phyloP scores from a whole-genome alignment of 1,140 invertebrate species.

The Cotesia typhae region DNA sequence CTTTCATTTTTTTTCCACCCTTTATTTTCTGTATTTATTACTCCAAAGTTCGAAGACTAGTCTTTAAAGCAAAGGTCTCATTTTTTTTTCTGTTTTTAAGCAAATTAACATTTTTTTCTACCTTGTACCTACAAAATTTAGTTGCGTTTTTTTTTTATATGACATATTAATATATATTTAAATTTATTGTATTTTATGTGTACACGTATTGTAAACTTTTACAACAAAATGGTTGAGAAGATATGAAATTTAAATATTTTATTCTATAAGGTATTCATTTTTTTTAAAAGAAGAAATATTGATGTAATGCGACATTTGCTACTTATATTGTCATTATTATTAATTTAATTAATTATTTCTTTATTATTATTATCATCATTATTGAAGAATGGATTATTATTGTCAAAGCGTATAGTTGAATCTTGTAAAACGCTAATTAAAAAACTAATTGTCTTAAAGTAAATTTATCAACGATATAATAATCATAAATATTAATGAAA shows the following conservation, averaged over 20 bases:
- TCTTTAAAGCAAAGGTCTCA: slow-evolving; percentile 52
- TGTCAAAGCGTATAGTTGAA: slow-evolving; percentile 8
- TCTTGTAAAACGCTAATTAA: slow-evolving; percentile 3
- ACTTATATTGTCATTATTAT: slow-evolving; percentile 51
- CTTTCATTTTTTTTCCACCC: too few species aligned
- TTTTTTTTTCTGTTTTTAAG: slow-evolving; percentile 46
- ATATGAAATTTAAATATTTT: slow-evolving; percentile 53
- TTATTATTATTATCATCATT: too few species aligned
- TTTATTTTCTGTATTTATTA: slow-evolving; percentile 39
- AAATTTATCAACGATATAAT: slow-evolving; percentile 7
- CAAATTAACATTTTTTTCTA: slow-evolving; percentile 55
- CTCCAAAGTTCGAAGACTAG: slow-evolving; percentile 62
- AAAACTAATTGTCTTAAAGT: slow-evolving; percentile 7
- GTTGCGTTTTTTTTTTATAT: slow-evolving; percentile 59
- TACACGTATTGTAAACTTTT: slow-evolving; percentile 61
- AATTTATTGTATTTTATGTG: slow-evolving; percentile 61
- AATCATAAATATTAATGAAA: background rate
- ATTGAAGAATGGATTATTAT: background rate
- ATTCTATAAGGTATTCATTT: slow-evolving; percentile 58
- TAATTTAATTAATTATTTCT: too few species aligned
- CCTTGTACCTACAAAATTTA: slow-evolving; percentile 59
- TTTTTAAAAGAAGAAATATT: slow-evolving; percentile 31
- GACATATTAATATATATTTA: slow-evolving; percentile 38
- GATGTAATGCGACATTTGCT: slow-evolving; percentile 57
- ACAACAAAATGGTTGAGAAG: slow-evolving; percentile 46